Evolutionary conservation across 2,888 invertebrate species (phyloP).

Genomic region (Cancer borealis): DNA sequence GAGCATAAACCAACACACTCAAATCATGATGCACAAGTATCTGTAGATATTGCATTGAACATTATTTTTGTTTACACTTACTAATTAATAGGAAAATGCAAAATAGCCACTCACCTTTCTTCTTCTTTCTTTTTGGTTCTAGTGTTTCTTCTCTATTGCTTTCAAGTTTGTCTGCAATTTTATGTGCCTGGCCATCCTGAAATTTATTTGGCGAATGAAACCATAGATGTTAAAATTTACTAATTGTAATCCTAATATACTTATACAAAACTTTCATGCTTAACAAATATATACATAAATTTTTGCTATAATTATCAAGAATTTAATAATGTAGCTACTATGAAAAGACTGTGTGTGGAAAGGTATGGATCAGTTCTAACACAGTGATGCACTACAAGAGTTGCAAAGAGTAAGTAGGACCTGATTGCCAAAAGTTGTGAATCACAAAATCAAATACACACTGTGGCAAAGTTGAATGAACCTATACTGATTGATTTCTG

Average conservation of each 20-base stretch:
- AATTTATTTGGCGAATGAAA: background rate
- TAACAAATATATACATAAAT: too few species aligned
- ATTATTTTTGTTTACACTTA: background rate
- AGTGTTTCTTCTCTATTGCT: background rate
- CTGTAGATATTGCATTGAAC: background rate
- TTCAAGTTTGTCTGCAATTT: slow-evolving; percentile 54
- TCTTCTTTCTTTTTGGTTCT: slow-evolving; percentile 52
- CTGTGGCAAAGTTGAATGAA: background rate
- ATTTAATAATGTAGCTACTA: too few species aligned
- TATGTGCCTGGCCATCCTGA: slow-evolving; percentile 62
- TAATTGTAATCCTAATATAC: too few species aligned
- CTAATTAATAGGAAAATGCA: background rate
- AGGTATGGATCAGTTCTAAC: too few species aligned
- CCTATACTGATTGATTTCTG: background rate
- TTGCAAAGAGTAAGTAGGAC: background rate
- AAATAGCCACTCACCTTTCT: slow-evolving; percentile 26
- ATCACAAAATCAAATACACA: background rate
- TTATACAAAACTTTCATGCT: too few species aligned
- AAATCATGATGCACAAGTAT: background rate
- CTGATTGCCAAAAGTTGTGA: background rate
- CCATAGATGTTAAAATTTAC: background rate
- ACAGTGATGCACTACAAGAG: too few species aligned
- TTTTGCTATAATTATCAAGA: too few species aligned
- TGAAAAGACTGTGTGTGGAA: too few species aligned
- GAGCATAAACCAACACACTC: too few species aligned